Percentiles rank a stretch among this genome's conserved stretches.
Evolutionary conservation across 2,113 vertebrate species (phyloP).

Genomic region (Melospiza georgiana): DNA sequence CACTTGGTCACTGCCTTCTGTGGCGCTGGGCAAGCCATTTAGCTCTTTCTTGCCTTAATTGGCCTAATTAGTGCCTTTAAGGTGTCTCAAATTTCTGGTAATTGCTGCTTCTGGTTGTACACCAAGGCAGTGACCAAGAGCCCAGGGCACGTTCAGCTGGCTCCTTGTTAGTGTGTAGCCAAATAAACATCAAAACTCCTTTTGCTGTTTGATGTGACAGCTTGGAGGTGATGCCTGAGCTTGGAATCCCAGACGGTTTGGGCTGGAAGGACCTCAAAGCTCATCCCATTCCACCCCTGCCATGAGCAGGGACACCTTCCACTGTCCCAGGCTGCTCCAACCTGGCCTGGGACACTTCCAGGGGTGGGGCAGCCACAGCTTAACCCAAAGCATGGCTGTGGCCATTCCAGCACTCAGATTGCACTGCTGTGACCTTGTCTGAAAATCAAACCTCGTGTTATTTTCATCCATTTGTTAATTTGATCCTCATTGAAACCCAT

Average conservation of each 20-base stretch:
- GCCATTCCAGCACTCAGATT: neutral
- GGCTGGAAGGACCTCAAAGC: neutral
- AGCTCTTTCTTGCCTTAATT: neutral
- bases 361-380: neutral
- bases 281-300: neutral
- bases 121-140: neutral
- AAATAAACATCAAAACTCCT: neutral
- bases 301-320: neutral
- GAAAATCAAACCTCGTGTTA: neutral
- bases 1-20: neutral
- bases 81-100: neutral
- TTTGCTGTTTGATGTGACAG: neutral
- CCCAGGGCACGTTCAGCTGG: neutral
- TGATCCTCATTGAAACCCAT: accelerated
- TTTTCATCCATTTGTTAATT: neutral
- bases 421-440: neutral
- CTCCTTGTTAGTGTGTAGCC: neutral
- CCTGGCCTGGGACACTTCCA: neutral
- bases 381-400: neutral
- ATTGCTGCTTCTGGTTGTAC: neutral
- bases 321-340: neutral
- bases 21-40: neutral
- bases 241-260: neutral
- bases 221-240: neutral
- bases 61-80: neutral